Base-by-base conservation (phyloP, 2,113 vertebrate species). In the Corvus hawaiiensis region DNA sequence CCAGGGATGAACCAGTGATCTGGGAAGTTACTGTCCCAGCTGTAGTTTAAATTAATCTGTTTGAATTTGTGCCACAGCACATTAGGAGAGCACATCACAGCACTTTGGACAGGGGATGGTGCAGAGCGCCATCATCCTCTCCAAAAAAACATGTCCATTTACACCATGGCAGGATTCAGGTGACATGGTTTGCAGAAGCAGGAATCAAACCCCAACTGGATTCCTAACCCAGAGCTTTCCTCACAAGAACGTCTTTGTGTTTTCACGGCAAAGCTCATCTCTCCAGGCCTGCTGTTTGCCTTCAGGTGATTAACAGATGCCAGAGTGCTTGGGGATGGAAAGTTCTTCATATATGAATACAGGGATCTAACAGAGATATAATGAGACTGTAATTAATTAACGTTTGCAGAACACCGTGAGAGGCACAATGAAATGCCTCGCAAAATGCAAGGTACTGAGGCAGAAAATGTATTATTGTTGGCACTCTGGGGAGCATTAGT, bases 321-420 rank as follows among this genome's bases (percentile, higher is more conserved):
- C 75, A 85, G 82, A 77, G 72, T 6, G 16, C 88, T 93, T n/a
- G 44, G 48, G 88, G 73, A 96, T 71, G 88, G 76, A 81, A 90
- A 84, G 54, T 73, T 85, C 80, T 77, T 43, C 33, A 14, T 83
- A 74, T 85, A 93, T 72, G 91, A 91, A 95, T 93, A 87, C 93
- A 94, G 89, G 84, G 82, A 84, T 97, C 94, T 91, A 92, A 91
- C 73, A 66, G 77, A 79, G 62, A 26, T 11, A 24, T 88, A 90
- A 91, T 87, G 79, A 96, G 78, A 19, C 72, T 48, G 78, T 82
- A 95, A 96, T 96, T 95, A 97, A 96, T 93, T 93, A 94, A 72
- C 1, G 18, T 55, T 84, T 51, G 62, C 75, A 46, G 87, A 92
- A 82, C 16, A 26, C 83, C n/a, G 1, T 20, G 59, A 86, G 89